Evolutionary conservation across 2,888 invertebrate species (phyloP).

Genomic region (Phortica magna): DNA sequence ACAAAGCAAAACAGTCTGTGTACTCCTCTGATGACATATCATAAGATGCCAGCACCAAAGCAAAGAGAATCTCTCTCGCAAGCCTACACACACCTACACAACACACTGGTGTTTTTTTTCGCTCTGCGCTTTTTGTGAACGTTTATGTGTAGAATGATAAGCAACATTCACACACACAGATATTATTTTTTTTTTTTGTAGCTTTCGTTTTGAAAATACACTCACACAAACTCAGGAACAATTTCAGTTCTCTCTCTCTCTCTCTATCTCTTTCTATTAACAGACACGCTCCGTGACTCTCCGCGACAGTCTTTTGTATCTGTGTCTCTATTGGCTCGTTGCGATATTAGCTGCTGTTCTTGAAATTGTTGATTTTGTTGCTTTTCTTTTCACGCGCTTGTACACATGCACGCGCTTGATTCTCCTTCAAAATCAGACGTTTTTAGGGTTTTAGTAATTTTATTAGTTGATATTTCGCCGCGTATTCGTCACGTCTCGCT

Average conservation of each 20-base stretch:
- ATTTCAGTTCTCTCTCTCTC: slow-evolving; percentile 8
- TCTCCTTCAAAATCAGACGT: slow-evolving; percentile 50
- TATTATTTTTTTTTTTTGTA: too few relatives aligned
- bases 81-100: not conserved
- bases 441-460: slow-evolving; percentile 48
- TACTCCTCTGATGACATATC: slow-evolving; percentile 97
- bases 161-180: slow-evolving; percentile 2
- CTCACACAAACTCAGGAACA: not conserved
- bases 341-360: slow-evolving; percentile 24
- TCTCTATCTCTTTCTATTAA: not conserved
- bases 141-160: not conserved
- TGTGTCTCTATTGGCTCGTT: slow-evolving; percentile 27
- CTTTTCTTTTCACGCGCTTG: slow-evolving; percentile 21
- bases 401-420: slow-evolving; percentile 30
- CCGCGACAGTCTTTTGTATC: not conserved
- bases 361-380: slow-evolving; percentile 6
- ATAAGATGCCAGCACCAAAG: slow-evolving; percentile 85
- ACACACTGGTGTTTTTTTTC: not conserved
- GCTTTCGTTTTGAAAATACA: not conserved
- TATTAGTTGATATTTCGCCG: slow-evolving; percentile 48
- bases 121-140: slow-evolving; percentile 3
- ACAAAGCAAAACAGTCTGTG: slow-evolving; percentile 95
- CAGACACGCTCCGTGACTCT: slow-evolving; percentile 3
- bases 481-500: slow-evolving; percentile 46
- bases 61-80: slow-evolving; percentile 50